A percentile compares a stretch with the other conserved stretches of the same genome.
Evolutionary conservation across 1,140 invertebrate species (phyloP).

Genomic region (Leptoteleia sp.): DNA sequence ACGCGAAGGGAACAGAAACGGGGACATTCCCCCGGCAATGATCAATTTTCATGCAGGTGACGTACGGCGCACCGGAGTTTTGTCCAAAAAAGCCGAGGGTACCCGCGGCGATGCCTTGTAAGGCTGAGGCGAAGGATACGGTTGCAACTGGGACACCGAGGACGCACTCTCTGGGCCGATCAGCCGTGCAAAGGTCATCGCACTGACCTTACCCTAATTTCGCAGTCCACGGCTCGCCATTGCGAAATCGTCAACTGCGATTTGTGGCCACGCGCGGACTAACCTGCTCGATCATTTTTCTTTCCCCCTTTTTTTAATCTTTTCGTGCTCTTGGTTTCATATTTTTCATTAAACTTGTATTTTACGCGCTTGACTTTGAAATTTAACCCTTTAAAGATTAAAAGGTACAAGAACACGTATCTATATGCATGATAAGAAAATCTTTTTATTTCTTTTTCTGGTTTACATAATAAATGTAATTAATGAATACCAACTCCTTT

Average conservation of each 20-base stretch:
- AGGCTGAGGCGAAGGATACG: slow-evolving; percentile 73
- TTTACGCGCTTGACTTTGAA: no score
- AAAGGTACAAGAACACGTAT: no score
- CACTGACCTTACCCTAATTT: slow-evolving; percentile 76
- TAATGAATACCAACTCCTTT: no score
- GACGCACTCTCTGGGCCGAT: slow-evolving; percentile 67
- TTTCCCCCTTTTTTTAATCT: no score
- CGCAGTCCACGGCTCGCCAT: slow-evolving; percentile 22
- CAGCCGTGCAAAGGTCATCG: slow-evolving; percentile 68
- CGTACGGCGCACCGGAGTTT: slow-evolving; percentile 30
- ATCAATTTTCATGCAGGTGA: slow-evolving; percentile 62
- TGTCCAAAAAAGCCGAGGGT: slow-evolving; percentile 52
- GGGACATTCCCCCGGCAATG: slow-evolving; percentile 44
- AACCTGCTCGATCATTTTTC: no score
- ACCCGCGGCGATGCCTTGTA: slow-evolving; percentile 69
- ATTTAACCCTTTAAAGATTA: no score
- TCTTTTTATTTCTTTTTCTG: no score
- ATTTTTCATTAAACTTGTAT: no score
- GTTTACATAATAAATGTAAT: no score
- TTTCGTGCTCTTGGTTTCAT: neutral
- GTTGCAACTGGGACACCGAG: slow-evolving; percentile 75
- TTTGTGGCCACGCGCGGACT: neutral
- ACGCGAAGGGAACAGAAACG: slow-evolving; percentile 28
- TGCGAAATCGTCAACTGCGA: slow-evolving; percentile 31
- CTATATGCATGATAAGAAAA: no score